Conservation (phyloP, 2,797 vertebrate species). For the Aldrovandia affinis region DNA sequence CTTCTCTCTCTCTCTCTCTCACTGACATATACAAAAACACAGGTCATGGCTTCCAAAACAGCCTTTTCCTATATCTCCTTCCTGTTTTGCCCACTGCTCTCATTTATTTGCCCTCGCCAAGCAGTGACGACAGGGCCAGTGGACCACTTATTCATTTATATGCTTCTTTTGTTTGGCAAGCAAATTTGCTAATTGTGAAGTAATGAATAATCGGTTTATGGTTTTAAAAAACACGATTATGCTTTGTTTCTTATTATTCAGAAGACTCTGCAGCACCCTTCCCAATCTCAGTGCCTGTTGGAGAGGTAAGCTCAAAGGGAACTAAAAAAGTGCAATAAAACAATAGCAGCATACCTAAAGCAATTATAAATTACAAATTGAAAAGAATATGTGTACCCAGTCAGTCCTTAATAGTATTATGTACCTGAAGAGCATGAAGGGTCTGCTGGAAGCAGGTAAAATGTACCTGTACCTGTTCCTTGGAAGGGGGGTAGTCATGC, state of each 20-base stretch:
- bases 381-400: too few relatives aligned
- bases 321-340: too few relatives aligned
- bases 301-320: background rate
- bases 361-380: too few relatives aligned
- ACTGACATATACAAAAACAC: background rate
- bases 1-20: background rate
- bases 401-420: too few relatives aligned
- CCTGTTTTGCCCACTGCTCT: slow-evolving; percentile 4
- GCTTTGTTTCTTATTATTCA: background rate
- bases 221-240: background rate
- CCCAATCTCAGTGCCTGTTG: background rate
- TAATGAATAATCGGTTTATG: background rate
- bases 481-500: background rate
- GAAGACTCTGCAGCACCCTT: background rate
- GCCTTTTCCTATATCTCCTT: background rate
- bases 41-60: slow-evolving; percentile 6
- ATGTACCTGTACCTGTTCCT: background rate
- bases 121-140: background rate
- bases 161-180: background rate
- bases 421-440: background rate
- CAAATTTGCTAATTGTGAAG: background rate
- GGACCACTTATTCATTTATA: background rate
- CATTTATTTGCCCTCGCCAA: background rate
- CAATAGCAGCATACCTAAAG: too few relatives aligned
- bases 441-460: background rate